Percentiles rank a stretch among this genome's conserved stretches.
Conservation (phyloP, 2,113 vertebrate species). For the Rhea americana region DNA sequence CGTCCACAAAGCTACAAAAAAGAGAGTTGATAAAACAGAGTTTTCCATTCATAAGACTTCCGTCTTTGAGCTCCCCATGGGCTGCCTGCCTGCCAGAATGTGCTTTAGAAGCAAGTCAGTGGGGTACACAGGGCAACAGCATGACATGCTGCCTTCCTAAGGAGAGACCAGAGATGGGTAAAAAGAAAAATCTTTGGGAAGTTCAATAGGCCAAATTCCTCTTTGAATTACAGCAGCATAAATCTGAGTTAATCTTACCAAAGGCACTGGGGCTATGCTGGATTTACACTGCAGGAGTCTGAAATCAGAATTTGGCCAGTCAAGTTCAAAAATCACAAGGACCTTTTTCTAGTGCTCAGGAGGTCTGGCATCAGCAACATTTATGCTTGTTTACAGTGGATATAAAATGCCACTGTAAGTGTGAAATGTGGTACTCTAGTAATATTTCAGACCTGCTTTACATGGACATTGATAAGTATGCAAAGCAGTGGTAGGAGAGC, state of each 20-base stretch:
- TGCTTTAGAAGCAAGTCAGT: not conserved
- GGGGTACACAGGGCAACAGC: not conserved
- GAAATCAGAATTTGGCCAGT: conserved; percentile 24
- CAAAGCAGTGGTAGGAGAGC: not conserved
- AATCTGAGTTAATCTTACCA: conserved; percentile 46
- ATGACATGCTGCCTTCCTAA: conserved; percentile 2
- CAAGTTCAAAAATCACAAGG: conserved; percentile 18
- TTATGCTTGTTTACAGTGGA: not conserved
- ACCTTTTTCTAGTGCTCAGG: not conserved
- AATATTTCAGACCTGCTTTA: not conserved
- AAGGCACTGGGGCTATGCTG: not conserved
- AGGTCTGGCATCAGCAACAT: not conserved
- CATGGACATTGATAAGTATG: not conserved
- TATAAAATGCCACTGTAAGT: not conserved
- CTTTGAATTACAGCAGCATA: not conserved
- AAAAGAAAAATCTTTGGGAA: conserved; percentile 21
- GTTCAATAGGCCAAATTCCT: conserved; percentile 22
- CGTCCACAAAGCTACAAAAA: not conserved
- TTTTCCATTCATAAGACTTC: conserved; percentile 4
- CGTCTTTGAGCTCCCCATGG: not conserved
- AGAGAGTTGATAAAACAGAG: not conserved
- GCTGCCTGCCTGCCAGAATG: not conserved
- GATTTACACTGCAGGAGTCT: not conserved
- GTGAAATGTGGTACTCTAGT: not conserved
- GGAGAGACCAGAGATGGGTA: not conserved